Evolutionary conservation across 2,113 vertebrate genomes (phyloP).

Genomic region (Climacteris rufus): DNA sequence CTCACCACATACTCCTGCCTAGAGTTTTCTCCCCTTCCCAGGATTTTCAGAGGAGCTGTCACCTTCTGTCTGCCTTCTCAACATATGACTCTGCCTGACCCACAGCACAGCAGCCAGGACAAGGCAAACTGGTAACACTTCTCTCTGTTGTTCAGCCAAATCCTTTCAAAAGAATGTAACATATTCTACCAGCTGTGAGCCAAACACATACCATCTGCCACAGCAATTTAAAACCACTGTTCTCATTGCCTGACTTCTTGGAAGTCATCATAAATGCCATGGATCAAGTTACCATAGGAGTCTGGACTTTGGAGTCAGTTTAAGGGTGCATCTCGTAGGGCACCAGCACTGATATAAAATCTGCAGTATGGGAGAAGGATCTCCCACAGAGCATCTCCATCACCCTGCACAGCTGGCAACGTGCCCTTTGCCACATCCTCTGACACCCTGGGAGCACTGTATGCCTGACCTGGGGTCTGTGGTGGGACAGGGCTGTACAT

Average conservation of each 20-base stretch:
- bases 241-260: not conserved
- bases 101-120: accelerated
- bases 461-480: not conserved
- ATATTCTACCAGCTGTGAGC: not conserved
- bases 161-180: not conserved
- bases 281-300: not conserved
- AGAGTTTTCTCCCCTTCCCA: not conserved
- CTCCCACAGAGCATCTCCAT: not conserved
- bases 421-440: not conserved
- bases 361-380: not conserved
- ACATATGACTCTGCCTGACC: not conserved
- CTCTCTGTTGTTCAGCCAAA: not conserved
- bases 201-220: slow-evolving; percentile 13
- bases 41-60: not conserved
- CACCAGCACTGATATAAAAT: not conserved
- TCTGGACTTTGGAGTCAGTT: not conserved
- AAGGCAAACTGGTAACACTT: not conserved
- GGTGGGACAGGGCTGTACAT: not conserved
- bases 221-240: slow-evolving; percentile 6
- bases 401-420: not conserved
- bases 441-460: not conserved
- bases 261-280: not conserved
- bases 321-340: not conserved
- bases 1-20: not conserved
- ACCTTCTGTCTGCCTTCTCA: not conserved